phyloP scores from a whole-genome alignment of 2,113 vertebrate genomes.

The Myrmophylax atrothorax region DNA sequence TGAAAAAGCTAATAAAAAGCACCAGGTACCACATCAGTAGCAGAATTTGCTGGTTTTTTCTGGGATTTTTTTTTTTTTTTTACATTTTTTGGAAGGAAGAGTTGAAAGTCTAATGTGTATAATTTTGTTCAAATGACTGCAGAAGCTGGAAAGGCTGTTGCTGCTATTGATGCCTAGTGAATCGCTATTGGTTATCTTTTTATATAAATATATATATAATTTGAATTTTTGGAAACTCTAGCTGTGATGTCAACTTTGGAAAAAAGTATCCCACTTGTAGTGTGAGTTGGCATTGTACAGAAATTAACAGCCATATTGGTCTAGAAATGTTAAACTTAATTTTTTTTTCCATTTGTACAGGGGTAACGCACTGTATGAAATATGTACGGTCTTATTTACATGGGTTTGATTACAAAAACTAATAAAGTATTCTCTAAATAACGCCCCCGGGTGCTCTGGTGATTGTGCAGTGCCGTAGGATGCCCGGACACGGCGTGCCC shows the following conservation, averaged over 20 bases:
- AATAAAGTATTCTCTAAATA: slow-evolving; percentile 98
- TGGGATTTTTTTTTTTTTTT: slow-evolving; percentile 24
- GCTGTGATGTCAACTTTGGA: slow-evolving; percentile 83
- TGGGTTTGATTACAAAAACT: slow-evolving; percentile 99
- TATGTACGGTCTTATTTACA: slow-evolving; percentile 99
- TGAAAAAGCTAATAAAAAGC: slow-evolving; percentile 76
- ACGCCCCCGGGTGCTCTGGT: slow-evolving; percentile 41
- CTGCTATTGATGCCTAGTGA: slow-evolving; percentile 80
- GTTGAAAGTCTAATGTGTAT: slow-evolving; percentile 75
- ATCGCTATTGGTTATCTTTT: slow-evolving; percentile 81
- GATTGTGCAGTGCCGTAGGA: slow-evolving; percentile 5
- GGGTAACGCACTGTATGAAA: slow-evolving; percentile 99
- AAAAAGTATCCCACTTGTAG: slow-evolving; percentile 80
- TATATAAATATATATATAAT: slow-evolving; percentile 86
- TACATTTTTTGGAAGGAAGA: slow-evolving; percentile 59
- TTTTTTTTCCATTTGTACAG: slow-evolving; percentile 97
- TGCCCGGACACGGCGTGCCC: fast-evolving
- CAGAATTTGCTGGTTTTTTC: slow-evolving; percentile 75
- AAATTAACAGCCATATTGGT: slow-evolving; percentile 87
- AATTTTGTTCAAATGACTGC: slow-evolving; percentile 80
- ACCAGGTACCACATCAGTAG: slow-evolving; percentile 77
- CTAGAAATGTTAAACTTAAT: slow-evolving; percentile 82
- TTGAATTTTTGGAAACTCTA: slow-evolving; percentile 81
- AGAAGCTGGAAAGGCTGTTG: slow-evolving; percentile 79
- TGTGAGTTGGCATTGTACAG: slow-evolving; percentile 86